phyloP scores from a whole-genome alignment of 2,888 invertebrate genomes.

The Caenorhabditis sinica region DNA sequence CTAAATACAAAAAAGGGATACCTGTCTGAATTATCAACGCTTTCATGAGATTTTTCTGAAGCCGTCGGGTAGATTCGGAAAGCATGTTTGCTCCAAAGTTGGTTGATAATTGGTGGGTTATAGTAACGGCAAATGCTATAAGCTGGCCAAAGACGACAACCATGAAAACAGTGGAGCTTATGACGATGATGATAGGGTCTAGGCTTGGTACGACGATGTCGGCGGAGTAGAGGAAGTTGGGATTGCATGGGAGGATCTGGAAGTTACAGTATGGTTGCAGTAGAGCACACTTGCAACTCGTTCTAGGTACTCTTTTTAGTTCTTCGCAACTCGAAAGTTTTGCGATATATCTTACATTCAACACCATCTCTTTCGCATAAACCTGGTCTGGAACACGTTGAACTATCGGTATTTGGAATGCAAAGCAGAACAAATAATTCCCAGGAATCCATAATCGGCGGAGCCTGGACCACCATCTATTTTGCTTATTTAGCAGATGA shows the following conservation, averaged over 20 bases:
- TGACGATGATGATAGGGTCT: background rate
- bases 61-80: conserved; percentile 8
- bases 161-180: background rate
- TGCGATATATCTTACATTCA: background rate
- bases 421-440: background rate
- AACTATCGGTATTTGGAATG: background rate
- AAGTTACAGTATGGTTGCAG: background rate
- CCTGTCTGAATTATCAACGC: conserved; percentile 10
- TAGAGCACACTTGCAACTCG: no score
- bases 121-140: background rate
- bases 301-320: no score
- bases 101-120: background rate
- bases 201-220: conserved; percentile 16
- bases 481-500: background rate
- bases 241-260: conserved; percentile 31
- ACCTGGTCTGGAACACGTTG: conserved; percentile 18
- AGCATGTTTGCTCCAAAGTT: background rate
- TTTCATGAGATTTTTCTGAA: conserved; percentile 14
- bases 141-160: conserved; percentile 10
- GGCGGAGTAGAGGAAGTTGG: background rate
- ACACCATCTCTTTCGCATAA: background rate
- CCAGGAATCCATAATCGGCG: background rate
- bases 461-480: background rate
- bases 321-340: no score
- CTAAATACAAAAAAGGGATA: background rate